Conservation (phyloP, 2,888 invertebrate species). For the Macaria notata region DNA sequence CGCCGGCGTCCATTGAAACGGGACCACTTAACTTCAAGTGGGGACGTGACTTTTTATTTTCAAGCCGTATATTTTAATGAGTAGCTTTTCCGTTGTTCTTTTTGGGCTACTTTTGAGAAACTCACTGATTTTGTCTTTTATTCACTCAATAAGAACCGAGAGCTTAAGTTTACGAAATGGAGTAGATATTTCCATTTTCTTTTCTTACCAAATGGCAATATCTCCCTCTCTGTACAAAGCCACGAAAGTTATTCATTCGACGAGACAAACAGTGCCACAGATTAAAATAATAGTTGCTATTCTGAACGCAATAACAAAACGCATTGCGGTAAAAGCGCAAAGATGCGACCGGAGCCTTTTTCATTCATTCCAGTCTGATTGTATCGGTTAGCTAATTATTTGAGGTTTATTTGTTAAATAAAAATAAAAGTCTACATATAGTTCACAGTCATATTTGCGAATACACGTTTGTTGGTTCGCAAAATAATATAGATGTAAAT, state of each 20-base stretch:
- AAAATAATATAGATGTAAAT: too few species aligned
- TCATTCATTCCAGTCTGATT: not conserved
- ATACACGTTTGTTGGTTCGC: too few species aligned
- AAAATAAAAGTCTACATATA: too few species aligned
- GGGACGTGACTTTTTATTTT: slow-evolving; percentile 71
- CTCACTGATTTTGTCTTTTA: slow-evolving; percentile 8
- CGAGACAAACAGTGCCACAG: slow-evolving; percentile 9
- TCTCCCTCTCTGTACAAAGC: not conserved
- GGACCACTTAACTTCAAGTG: slow-evolving; percentile 64
- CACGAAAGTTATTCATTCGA: slow-evolving; percentile 7
- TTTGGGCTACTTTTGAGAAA: slow-evolving; percentile 19
- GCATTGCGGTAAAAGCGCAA: slow-evolving; percentile 24
- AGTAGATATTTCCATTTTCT: too few species aligned
- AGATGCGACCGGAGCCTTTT: slow-evolving; percentile 16
- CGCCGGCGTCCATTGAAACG: slow-evolving; percentile 64
- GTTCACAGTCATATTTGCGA: too few species aligned
- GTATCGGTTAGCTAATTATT: too few species aligned
- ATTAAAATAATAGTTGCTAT: not conserved
- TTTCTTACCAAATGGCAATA: not conserved
- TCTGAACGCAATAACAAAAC: slow-evolving; percentile 13
- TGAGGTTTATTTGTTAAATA: too few species aligned
- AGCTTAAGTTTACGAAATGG: too few species aligned
- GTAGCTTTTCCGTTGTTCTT: slow-evolving; percentile 40
- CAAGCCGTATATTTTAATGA: slow-evolving; percentile 35
- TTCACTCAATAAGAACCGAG: not conserved